Evolutionary conservation across 30 jellyfish, hydroid and myxozoan genomes (phyloP), one percentile per base, ranked within the genome.

Genomic region (Hydractinia symbiolongicarpus): DNA sequence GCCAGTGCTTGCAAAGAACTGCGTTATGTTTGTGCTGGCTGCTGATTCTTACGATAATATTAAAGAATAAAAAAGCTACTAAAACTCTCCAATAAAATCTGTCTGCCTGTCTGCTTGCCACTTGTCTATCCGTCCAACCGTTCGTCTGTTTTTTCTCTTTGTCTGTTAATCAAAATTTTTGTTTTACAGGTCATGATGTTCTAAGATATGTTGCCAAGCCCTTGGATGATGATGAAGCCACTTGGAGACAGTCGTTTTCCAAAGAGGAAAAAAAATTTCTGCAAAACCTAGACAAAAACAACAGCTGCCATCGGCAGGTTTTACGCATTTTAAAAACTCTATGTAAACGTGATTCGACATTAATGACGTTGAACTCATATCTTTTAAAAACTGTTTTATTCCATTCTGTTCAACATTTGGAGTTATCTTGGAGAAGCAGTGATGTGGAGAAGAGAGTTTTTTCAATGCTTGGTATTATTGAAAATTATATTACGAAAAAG

Each of bases 231-330:
- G 44, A 30, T 30, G 60, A 71, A 71, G 50, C 9, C 60, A n/a
- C 60, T 10, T 71, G 80, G 80, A 30, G 80, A 20, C 30, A 50
- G 50, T 71, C 80, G 15, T 71, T 71, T 50, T 71, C 80, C 8
- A 71, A 19, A 71, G 80, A 71, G 66, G 80, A 71, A 15, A 71
- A 71, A 71, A 58, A 30, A 19, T 1, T 71, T 8, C 80, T 71
- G 8, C 44, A 14, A 19, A 58, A 53, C 50, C 30, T 71, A 8
- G 80, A 71, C 50, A 6, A 55, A n/a, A 15, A 15, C 7, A 71
- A 71, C 50, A 53, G 60, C 1, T 20, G 60, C 67, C 44, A 58
- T 19, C 30, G 80, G 50, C 60, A 71, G 67, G 80, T 71, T 71
- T 55, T 50, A 6, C 80, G 80, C 56, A 71, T 50, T 20, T 71